phyloP scores from a whole-genome alignment of 1,140 invertebrate species.

The Papilio helenus region DNA sequence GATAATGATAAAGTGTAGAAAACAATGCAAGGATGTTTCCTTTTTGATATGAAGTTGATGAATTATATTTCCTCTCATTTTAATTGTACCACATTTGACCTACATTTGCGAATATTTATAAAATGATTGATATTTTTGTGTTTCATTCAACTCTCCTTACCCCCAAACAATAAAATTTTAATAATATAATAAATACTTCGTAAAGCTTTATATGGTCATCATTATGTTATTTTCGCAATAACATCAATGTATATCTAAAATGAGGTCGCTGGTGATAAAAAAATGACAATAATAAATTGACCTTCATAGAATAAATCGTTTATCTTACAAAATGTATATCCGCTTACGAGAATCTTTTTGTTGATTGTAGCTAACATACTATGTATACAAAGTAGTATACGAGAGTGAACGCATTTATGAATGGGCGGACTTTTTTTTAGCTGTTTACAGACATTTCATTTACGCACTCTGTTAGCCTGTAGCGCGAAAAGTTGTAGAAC shows the following conservation, averaged over 20 bases:
- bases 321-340: background rate
- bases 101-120: slow-evolving; percentile 83
- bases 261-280: slow-evolving; percentile 1
- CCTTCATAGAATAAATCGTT: background rate
- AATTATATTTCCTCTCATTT: slow-evolving; percentile 80
- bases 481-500: background rate
- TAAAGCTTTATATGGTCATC: background rate
- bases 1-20: slow-evolving; percentile 81
- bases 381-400: background rate
- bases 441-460: background rate
- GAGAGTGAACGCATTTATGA: background rate
- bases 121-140: slow-evolving; percentile 75
- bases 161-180: background rate
- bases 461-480: background rate
- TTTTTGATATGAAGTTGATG: slow-evolving; percentile 80
- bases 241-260: background rate
- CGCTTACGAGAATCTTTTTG: background rate
- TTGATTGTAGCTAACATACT: background rate
- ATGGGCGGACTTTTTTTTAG: background rate
- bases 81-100: slow-evolving; percentile 81
- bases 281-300: background rate
- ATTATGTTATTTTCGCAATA: background rate
- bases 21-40: slow-evolving; percentile 76
- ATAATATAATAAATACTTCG: background rate
- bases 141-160: slow-evolving; percentile 63